Percentiles rank a stretch among this genome's conserved stretches.
These are phyloP conservation scores for Clarias pachynema DNA, from an alignment of 2,797 vertebrate species.

Conservation along the genomic window DNA sequence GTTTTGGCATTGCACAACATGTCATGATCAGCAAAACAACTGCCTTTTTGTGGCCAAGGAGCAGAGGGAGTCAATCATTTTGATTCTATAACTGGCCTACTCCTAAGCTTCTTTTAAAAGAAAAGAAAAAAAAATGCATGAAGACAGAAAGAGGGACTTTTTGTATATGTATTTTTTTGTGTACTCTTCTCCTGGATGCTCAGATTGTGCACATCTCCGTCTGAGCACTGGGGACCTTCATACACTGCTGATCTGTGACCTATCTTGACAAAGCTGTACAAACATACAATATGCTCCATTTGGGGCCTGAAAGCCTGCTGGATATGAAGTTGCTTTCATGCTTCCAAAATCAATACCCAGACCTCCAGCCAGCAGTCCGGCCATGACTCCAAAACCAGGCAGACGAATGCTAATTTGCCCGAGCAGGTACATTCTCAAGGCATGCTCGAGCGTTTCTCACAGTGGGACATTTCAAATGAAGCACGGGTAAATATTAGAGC, in stretches of 20 bases:
- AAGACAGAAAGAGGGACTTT: not conserved
- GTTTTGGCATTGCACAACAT: not conserved
- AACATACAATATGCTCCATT: constrained; percentile 40
- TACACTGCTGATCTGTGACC: constrained; percentile 38
- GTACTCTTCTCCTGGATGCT: not conserved
- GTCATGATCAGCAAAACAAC: not conserved
- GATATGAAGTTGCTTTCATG: constrained; percentile 42
- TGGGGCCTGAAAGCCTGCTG: constrained; percentile 25
- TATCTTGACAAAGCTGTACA: constrained; percentile 49
- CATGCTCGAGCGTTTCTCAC: not conserved
- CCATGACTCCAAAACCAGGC: constrained; percentile 17
- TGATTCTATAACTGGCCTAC: not conserved
- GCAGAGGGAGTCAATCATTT: not conserved
- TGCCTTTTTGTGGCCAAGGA: not conserved
- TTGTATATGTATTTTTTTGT: not conserved
- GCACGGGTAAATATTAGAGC: constrained; percentile 54
- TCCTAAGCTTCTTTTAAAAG: not conserved
- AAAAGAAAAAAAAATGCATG: not conserved
- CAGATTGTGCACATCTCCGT: constrained; percentile 30
- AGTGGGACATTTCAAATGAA: constrained; percentile 51
- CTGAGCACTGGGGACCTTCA: constrained; percentile 29
- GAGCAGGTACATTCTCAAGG: constrained; percentile 35
- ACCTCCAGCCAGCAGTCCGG: constrained; percentile 27
- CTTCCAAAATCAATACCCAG: constrained; percentile 56
- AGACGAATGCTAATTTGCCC: constrained; percentile 44